Percentiles rank a stretch among this genome's conserved stretches.
Conservation (phyloP, 2,797 vertebrate species). For the Onychomys arenicola region DNA sequence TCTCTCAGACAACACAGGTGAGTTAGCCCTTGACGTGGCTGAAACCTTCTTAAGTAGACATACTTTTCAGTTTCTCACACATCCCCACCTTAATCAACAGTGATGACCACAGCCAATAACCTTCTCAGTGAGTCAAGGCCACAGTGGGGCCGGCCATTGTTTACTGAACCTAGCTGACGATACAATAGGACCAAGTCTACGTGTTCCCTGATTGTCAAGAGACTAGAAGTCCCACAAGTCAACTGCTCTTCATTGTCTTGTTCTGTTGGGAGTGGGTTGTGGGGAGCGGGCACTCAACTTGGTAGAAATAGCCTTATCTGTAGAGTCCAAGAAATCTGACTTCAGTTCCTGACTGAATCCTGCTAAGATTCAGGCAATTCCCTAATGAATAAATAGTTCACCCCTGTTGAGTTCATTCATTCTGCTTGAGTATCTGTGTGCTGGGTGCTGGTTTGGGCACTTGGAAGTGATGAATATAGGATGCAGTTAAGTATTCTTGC, state of each 20-base stretch:
- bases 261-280: neutral
- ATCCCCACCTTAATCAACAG: slow-evolving; percentile 53
- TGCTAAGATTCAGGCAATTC: neutral
- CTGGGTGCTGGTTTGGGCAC: neutral
- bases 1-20: slow-evolving; percentile 24
- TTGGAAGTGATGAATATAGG: neutral
- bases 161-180: neutral
- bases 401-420: neutral
- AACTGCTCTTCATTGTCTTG: neutral
- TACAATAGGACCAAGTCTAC: neutral
- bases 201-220: neutral
- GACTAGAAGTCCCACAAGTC: neutral
- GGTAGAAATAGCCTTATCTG: neutral
- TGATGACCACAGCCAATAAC: slow-evolving; percentile 15
- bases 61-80: slow-evolving; percentile 59
- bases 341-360: neutral
- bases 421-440: neutral
- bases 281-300: neutral
- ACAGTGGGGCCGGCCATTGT: neutral
- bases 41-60: slow-evolving; percentile 45
- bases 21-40: slow-evolving; percentile 52
- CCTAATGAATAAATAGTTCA: neutral
- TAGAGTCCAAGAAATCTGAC: neutral
- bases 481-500: neutral
- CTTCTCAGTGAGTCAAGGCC: slow-evolving; percentile 64